A percentile compares a stretch with the other conserved stretches of the same genome.
Evolutionary conservation across 1,140 invertebrate species (phyloP).

Genomic region (Scaptodrosophila lebanonensis): DNA sequence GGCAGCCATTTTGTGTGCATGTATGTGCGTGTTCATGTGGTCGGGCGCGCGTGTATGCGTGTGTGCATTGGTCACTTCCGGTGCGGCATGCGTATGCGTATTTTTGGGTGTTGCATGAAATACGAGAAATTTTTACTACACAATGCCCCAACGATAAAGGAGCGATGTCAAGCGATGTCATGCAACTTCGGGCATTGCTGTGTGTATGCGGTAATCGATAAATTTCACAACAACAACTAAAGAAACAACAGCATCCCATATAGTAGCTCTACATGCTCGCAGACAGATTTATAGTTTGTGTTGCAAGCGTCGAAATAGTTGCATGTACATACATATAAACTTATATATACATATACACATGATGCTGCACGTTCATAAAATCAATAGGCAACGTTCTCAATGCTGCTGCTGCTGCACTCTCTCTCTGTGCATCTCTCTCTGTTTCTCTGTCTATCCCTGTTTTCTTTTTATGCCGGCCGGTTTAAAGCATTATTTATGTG

Average conservation of each 20-base stretch:
- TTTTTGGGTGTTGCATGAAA: slow-evolving; percentile 44
- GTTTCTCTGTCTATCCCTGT: background rate
- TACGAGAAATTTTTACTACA: slow-evolving; percentile 71
- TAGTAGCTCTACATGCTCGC: slow-evolving; percentile 46
- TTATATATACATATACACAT: slow-evolving; percentile 16
- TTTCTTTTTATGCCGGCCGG: slow-evolving; percentile 48
- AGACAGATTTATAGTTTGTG: slow-evolving; percentile 73
- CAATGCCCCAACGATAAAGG: no score
- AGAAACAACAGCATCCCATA: slow-evolving; percentile 25
- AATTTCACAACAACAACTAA: slow-evolving; percentile 38
- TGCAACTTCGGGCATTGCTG: no score
- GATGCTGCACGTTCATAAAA: slow-evolving; percentile 60
- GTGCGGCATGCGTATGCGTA: slow-evolving; percentile 21
- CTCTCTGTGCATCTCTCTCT: background rate
- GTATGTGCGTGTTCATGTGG: slow-evolving; percentile 5
- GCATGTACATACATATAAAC: slow-evolving; percentile 26
- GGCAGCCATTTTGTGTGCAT: slow-evolving; percentile 36
- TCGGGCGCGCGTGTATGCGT: slow-evolving; percentile 7
- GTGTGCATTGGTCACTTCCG: slow-evolving; percentile 59
- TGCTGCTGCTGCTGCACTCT: background rate
- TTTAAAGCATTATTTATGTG: slow-evolving; percentile 31
- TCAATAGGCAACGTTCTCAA: slow-evolving; percentile 48
- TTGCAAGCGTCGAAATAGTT: slow-evolving; percentile 64
- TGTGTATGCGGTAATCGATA: slow-evolving; percentile 65
- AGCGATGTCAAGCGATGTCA: no score